phyloP scores from a whole-genome alignment of 92 coral and sea anemone genomes.

The Phenganax stokvisi region DNA sequence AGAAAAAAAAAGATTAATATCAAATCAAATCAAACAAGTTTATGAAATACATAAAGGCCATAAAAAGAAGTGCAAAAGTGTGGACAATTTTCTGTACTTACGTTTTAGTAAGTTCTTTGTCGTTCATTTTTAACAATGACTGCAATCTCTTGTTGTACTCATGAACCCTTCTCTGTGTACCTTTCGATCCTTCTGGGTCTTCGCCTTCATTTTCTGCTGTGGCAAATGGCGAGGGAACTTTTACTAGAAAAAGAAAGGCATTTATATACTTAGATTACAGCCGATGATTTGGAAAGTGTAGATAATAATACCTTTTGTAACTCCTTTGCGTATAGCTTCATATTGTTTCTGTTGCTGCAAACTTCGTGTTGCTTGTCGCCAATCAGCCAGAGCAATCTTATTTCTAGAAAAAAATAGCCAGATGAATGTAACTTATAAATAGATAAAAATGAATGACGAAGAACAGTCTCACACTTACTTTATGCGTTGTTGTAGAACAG shows the following conservation, averaged over 20 bases:
- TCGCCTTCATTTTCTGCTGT: conserved; percentile 48
- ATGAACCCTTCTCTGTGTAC: conserved; percentile 28
- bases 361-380: conserved; percentile 71
- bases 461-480: conserved; percentile 56
- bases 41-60: background rate
- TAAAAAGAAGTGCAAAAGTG: background rate
- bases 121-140: conserved; percentile 26
- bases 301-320: conserved; percentile 50
- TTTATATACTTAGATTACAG: background rate
- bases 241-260: conserved; percentile 42
- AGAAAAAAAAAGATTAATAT: background rate
- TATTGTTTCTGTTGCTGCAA: conserved; percentile 77
- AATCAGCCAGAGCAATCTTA: conserved; percentile 73
- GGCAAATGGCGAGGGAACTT: conserved; percentile 85
- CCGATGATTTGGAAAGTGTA: too few relatives aligned
- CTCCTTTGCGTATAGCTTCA: conserved; percentile 58
- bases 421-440: background rate
- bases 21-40: background rate
- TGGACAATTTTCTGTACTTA: background rate
- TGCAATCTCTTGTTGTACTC: conserved; percentile 32
- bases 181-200: conserved; percentile 3
- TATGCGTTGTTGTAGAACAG: conserved; percentile 62
- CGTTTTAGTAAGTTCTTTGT: conserved; percentile 29
- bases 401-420: conserved; percentile 50
- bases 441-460: background rate